Evolutionary conservation across 2,797 vertebrate species (phyloP), one percentile per base, ranked within the genome.

Genomic region (Pteropus rufus): DNA sequence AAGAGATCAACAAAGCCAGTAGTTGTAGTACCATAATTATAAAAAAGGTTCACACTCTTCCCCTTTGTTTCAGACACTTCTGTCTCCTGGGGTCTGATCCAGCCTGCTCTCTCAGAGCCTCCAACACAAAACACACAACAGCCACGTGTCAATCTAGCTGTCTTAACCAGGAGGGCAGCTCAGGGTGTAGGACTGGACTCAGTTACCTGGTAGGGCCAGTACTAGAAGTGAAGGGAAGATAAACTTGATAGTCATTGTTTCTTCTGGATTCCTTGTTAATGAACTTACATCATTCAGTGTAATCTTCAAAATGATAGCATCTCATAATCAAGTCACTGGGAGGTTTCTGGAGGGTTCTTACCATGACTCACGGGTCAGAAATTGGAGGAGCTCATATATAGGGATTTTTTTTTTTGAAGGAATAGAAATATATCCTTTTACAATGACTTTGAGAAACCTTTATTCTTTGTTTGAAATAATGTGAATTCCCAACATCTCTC

Each of bases 161-260:
- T 58, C 44, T 88, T 46, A 12, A 31, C 36, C 23, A n/a, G 23
- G 11, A 80, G 10, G 18, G 72, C 24, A 36, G 29, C 36, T 92
- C 26, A 0, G 36, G 12, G 31, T 9, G 8, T 54, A 12, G 23
- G 39, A 26, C 0, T 3, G 46, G 26, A 44, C 39, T 46, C 73
- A 41, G 24, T 93, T 93, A 96, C 97, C 87, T 92, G 39, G 54
- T 26, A 93, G 18, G 46, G 41, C 44, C 49, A 95, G 76, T 11
- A 56, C 44, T 88, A 85, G 80, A 49, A 96, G 11, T 54, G 29
- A 93, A 64, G 65, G n/a, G 54, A 96, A 64, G 31, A 76, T 49
- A 16, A 69, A 31, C 41, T 56, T 79, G 31, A 26, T 44, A 23
- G 18, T 46, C 46, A 58, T 73, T 1, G 0, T 86, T 91, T 77